Evolutionary conservation across 2,888 invertebrate genomes (phyloP).

Genomic region (Agrenia bidenticulata): DNA sequence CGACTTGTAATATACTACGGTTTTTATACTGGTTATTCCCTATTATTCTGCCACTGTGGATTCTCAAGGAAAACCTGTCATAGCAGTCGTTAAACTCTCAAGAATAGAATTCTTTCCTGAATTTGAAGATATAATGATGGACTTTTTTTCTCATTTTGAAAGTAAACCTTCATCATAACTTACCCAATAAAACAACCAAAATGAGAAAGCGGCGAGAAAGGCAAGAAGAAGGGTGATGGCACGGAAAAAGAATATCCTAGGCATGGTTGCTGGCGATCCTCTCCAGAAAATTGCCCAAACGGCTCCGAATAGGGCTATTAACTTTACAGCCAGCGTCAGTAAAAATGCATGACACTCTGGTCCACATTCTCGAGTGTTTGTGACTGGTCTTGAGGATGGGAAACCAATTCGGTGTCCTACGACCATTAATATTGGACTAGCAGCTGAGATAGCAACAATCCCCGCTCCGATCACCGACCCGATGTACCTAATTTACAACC

Average conservation of each 20-base stretch:
- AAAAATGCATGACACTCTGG: conserved; percentile 92
- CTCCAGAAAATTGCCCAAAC: conserved; percentile 91
- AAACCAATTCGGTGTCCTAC: conserved; percentile 58
- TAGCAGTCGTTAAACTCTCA: conserved; percentile 10
- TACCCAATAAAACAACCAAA: conserved; percentile 97
- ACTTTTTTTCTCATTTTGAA: background rate
- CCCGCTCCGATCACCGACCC: conserved; percentile 77
- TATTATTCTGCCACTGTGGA: background rate
- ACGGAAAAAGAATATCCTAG: conserved; percentile 86
- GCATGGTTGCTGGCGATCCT: conserved; percentile 80
- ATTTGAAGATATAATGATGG: background rate
- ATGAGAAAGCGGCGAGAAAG: conserved; percentile 89
- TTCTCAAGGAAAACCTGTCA: conserved; percentile 9
- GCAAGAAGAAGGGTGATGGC: conserved; percentile 85
- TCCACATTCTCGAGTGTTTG: conserved; percentile 69
- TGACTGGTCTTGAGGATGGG: conserved; percentile 43
- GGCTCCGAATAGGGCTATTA: conserved; percentile 82
- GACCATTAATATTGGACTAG: conserved; percentile 93
- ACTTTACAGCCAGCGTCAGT: conserved; percentile 85
- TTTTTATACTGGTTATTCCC: background rate
- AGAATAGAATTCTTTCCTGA: conserved; percentile 1
- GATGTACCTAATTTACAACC: conserved; percentile 63
- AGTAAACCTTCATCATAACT: conserved; percentile 59
- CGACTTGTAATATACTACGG: conserved; percentile 20
- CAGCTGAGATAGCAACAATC: conserved; percentile 78